Base-by-base conservation (phyloP, 2,888 invertebrate species). In the Heliconius ethilla region DNA sequence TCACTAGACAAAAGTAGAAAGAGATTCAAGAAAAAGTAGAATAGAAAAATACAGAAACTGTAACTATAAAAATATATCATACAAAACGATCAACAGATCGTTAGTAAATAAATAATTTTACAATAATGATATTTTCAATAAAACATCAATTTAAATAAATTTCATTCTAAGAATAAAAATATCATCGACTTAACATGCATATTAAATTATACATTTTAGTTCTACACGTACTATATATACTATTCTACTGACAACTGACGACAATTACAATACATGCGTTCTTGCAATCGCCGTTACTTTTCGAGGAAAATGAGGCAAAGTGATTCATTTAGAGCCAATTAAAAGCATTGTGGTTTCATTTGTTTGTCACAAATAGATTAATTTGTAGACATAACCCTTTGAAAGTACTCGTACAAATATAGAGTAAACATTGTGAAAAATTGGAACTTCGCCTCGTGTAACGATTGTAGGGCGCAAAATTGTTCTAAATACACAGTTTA, bases 291-390 rank as follows among this genome's bases (percentile, higher is more conserved):
- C 15, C 40, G 59, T 73, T 59, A 77, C 55, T 65, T 78, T 79
- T 81, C 74, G 75, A 81, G 82, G 82, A 82, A 82, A 82, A 82
- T 77, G 67, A 79, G 77, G 75, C 75, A 75, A 33, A 75, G 75
- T 78, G 40, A 75, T 78, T 78, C 73, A 76, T 78, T 76, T 67
- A 76, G 75, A 45, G 76, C 79, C 74, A 82, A 83, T 82, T 81
- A 80, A 76, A 81, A 67, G 69, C 59, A 73, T 79, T 83, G 82
- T 81, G 82, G 82, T 83, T 82, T 70, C 73, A 76, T 80, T 80
- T 81, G 80, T 82, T 79, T 75, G 81, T 78, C 78, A 81, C 79
- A 79, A 55, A 76, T 82, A 80, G 82, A 82, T 82, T 81, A 82
- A 69, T 75, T 55, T 80, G 80, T 80, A 77, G 77, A 82, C 81